Conservation (phyloP, 2,797 vertebrate genomes). For the Trichosurus vulpecula region DNA sequence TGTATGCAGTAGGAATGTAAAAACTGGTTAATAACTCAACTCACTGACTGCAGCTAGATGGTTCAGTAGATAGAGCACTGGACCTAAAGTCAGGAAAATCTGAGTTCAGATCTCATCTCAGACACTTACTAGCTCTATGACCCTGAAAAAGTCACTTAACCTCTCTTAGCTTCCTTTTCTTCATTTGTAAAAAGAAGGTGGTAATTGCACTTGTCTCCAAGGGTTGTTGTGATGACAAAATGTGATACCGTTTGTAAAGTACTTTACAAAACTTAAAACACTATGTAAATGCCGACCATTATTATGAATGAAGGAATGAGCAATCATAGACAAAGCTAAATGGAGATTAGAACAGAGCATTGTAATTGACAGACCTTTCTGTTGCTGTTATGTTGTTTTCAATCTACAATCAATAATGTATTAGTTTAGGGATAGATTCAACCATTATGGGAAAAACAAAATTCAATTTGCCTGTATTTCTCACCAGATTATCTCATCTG, state of each 20-base stretch:
- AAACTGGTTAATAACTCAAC: neutral
- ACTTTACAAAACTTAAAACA: neutral
- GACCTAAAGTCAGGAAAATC: neutral
- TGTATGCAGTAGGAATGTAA: neutral
- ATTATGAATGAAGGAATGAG: constrained; percentile 6
- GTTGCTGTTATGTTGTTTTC: constrained; percentile 60
- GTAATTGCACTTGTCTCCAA: neutral
- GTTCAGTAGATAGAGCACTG: neutral
- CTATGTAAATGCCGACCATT: neutral
- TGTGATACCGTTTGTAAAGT: neutral
- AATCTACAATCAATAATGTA: constrained; percentile 56
- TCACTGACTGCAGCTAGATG: neutral
- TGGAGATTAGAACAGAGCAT: constrained; percentile 34
- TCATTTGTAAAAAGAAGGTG: neutral
- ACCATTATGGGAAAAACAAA: constrained; percentile 55
- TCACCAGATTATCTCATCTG: constrained; percentile 66
- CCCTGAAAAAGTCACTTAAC: neutral
- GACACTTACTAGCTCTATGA: neutral
- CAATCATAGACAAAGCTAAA: neutral
- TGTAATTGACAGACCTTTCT: constrained; percentile 47
- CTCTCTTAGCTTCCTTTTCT: neutral
- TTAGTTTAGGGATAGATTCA: constrained; percentile 48
- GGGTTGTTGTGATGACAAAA: neutral
- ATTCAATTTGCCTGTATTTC: constrained; percentile 69
- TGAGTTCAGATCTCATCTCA: neutral